Conservation (phyloP, 2,888 invertebrate genomes). For the Chrysina gloriosa region DNA sequence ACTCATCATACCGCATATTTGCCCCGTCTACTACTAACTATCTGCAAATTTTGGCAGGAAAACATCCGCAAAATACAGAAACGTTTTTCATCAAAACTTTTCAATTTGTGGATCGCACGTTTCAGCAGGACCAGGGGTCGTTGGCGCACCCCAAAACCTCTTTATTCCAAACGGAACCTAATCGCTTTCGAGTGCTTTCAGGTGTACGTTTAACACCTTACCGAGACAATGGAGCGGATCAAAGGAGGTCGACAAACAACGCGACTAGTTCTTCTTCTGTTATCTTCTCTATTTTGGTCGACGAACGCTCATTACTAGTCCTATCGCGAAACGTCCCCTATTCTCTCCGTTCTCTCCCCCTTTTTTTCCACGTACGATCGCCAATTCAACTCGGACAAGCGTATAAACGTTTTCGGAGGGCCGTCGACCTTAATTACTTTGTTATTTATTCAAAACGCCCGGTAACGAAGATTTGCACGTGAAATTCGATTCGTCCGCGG, state of each 20-base stretch:
- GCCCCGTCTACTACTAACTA: too few species aligned
- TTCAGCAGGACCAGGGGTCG: not conserved
- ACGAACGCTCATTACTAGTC: slow-evolving; percentile 48
- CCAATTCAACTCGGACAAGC: slow-evolving; percentile 55
- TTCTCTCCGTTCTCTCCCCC: slow-evolving; percentile 13
- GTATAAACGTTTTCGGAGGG: slow-evolving; percentile 56
- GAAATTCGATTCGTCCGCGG: slow-evolving; percentile 33
- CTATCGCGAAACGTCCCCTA: slow-evolving; percentile 53
- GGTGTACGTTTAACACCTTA: slow-evolving; percentile 64
- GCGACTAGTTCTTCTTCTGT: slow-evolving; percentile 44
- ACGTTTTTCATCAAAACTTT: too few species aligned
- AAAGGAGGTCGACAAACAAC: slow-evolving; percentile 49
- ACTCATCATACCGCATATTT: too few species aligned
- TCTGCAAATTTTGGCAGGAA: too few species aligned
- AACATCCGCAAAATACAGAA: too few species aligned
- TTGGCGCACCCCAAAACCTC: not conserved
- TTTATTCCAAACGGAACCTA: slow-evolving; percentile 58
- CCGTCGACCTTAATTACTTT: slow-evolving; percentile 43
- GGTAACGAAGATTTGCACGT: slow-evolving; percentile 36
- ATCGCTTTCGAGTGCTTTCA: slow-evolving; percentile 63
- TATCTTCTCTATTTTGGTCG: slow-evolving; percentile 42
- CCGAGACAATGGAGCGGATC: slow-evolving; percentile 51
- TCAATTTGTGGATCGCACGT: not conserved
- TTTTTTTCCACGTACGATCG: too few species aligned
- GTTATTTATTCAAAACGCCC: slow-evolving; percentile 44